These are phyloP conservation scores for Hypena proboscidalis DNA, from an alignment of 2,888 invertebrate species.

Conservation along the genomic window DNA sequence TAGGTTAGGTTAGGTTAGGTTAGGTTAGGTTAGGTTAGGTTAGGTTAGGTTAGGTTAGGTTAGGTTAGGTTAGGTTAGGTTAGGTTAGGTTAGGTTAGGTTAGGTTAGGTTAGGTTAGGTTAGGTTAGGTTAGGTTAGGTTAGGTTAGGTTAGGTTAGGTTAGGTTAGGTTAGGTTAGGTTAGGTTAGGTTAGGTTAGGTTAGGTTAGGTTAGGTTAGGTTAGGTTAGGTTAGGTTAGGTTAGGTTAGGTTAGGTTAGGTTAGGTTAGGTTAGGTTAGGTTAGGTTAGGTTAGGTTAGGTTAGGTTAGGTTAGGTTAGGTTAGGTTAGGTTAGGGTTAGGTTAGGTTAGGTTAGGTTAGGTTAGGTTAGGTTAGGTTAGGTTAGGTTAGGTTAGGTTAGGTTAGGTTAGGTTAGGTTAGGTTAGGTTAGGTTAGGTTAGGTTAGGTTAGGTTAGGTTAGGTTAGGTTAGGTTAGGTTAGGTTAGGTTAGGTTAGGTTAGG, in stretches of 20 bases:
- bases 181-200: slow-evolving; percentile 34
- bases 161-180: slow-evolving; percentile 34
- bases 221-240: slow-evolving; percentile 26
- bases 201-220: slow-evolving; percentile 25
- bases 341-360: slow-evolving; percentile 33
- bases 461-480: slow-evolving; percentile 23
- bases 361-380: slow-evolving; percentile 31
- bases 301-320: slow-evolving; percentile 22
- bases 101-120: slow-evolving; percentile 34
- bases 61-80: slow-evolving; percentile 34
- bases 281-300: slow-evolving; percentile 27
- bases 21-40: slow-evolving; percentile 30
- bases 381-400: slow-evolving; percentile 20
- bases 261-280: slow-evolving; percentile 33
- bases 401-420: slow-evolving; percentile 33
- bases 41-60: slow-evolving; percentile 19
- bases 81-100: slow-evolving; percentile 33
- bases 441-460: slow-evolving; percentile 34
- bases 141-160: slow-evolving; percentile 30
- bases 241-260: slow-evolving; percentile 34
- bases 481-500: slow-evolving; percentile 28
- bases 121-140: slow-evolving; percentile 23
- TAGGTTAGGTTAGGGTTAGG: slow-evolving; percentile 34
- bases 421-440: slow-evolving; percentile 34
- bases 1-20: slow-evolving; percentile 34